Evolutionary conservation across 1,140 invertebrate genomes (phyloP), one percentile per base, ranked within the genome.

Genomic region (Belonocnema kinseyi): DNA sequence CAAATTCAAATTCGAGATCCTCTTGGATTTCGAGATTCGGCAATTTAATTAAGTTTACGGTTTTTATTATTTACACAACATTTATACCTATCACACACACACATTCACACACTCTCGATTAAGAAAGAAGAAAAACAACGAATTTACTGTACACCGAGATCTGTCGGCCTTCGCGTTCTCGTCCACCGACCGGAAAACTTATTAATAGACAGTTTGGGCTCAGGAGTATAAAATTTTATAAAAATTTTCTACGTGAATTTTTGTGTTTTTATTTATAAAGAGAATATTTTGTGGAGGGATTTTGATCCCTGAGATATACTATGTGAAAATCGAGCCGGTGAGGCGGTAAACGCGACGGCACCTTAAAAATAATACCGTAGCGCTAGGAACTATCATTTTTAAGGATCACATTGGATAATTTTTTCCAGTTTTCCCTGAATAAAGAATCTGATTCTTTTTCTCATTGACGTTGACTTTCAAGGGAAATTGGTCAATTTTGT

Each of bases 331-430:
- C 61, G 33, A 66, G 26, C 61, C 61, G 40, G 61, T 66, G 61
- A 77, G 77, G 75, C 76, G 82, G 81, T 72, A 88, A 90, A 88
- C 87, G 86, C 88, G 85, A 87, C 87, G 88, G 85, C 86, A 79
- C 83, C 88, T 90, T 88, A 90, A 89, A 88, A 87, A 87, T 90
- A 90, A 90, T 89, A 90, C 89, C 89, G 86, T 88, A 87, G 89
- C 88, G 85, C 88, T 90, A 89, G 89, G 89, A 90, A 90, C 89
- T 90, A 89, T 89, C 78, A 83, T 89, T 87, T 85, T 78, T 85
- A 85, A 90, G 85, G 80, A 87, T 83, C 82, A 79, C 85, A 79
- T 74, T 26, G 33, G 73, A 46, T 46, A 46, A 11, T 46, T 46
- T 46, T 40, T 52, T 40, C 61, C 58, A 26, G 71, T 52, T 75